Evolutionary conservation across 2,888 invertebrate species (phyloP).

Genomic region (Formica aserva): DNA sequence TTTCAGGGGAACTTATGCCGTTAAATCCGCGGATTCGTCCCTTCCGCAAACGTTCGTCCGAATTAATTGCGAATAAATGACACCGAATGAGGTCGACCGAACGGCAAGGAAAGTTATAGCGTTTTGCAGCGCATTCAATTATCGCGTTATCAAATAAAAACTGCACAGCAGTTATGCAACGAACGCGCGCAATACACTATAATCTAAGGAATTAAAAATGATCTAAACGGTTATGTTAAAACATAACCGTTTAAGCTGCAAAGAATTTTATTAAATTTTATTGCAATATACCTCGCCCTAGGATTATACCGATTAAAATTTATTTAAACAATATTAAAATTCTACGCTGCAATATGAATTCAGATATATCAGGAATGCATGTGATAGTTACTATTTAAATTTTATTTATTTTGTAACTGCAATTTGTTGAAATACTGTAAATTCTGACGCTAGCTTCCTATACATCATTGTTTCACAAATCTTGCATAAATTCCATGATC

Average conservation of each 20-base stretch:
- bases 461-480: conserved; percentile 10
- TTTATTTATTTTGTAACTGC: not conserved
- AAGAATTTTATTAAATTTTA: not conserved
- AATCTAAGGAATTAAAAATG: not conserved
- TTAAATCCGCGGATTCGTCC: conserved; percentile 44
- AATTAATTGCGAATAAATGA: conserved; percentile 50
- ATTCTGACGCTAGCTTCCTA: not conserved
- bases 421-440: not conserved
- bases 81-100: conserved; percentile 29
- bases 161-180: not conserved
- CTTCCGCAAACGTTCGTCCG: conserved; percentile 33
- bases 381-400: not conserved
- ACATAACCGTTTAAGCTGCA: too few species aligned
- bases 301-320: conserved; percentile 3
- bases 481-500: not conserved
- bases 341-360: not conserved
- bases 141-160: conserved; percentile 2
- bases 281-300: not conserved
- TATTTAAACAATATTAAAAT: conserved; percentile 25
- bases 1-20: conserved; percentile 42
- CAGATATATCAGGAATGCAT: not conserved
- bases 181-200: not conserved
- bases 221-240: too few species aligned
- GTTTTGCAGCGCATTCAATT: conserved; percentile 13
- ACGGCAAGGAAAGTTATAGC: conserved; percentile 2